Evolutionary conservation across 2,888 invertebrate species (phyloP).

Genomic region (Myopa tessellatipennis): DNA sequence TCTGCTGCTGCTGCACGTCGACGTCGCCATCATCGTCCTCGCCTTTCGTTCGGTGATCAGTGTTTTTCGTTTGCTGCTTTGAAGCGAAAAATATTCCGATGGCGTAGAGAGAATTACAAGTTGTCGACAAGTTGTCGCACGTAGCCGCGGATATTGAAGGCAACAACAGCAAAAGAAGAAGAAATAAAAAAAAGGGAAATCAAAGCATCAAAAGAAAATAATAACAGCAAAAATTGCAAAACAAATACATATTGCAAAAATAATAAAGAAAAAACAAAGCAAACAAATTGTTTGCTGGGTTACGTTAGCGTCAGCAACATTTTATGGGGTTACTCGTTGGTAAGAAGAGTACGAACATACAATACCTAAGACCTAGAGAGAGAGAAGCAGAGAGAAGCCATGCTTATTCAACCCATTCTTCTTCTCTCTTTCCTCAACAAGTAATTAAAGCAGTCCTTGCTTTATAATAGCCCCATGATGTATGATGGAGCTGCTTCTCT

Average conservation of each 20-base stretch:
- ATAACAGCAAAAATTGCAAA: not conserved
- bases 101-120: constrained; percentile 30
- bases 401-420: not conserved
- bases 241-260: not conserved
- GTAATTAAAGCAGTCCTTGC: no score
- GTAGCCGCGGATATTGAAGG: constrained; percentile 5
- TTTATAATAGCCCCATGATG: no score
- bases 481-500: no score
- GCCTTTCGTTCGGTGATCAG: not conserved
- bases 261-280: not conserved
- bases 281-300: constrained; percentile 29
- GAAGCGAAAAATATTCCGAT: constrained; percentile 21
- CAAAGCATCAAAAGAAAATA: not conserved
- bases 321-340: not conserved
- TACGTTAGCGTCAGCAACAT: not conserved
- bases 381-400: not conserved
- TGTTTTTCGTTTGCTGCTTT: not conserved
- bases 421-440: not conserved
- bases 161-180: not conserved
- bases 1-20: not conserved
- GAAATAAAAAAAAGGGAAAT: not conserved
- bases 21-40: not conserved
- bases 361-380: not conserved
- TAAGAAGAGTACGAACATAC: constrained; percentile 6
- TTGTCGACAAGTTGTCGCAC: constrained; percentile 33